Conservation (phyloP, 2,888 invertebrate genomes). For the Amphipoea lucens region DNA sequence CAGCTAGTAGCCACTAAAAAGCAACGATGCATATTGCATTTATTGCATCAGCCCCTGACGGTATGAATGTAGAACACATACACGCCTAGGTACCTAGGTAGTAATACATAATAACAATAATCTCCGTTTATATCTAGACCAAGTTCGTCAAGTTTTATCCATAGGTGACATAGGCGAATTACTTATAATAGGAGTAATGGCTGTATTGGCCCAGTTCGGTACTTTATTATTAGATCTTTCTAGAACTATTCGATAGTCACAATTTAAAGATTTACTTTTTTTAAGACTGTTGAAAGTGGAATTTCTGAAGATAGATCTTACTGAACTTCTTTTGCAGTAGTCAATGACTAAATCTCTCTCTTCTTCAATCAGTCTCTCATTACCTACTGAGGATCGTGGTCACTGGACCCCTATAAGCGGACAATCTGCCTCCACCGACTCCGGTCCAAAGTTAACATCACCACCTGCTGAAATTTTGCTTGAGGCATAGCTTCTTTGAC, state of each 20-base stretch:
- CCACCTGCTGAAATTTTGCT: neutral
- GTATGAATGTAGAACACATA: conserved; percentile 14
- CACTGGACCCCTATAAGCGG: neutral
- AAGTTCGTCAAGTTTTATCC: conserved; percentile 72
- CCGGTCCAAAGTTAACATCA: neutral
- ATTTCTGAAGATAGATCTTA: neutral
- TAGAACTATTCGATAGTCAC: conserved; percentile 26
- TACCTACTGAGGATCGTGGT: neutral
- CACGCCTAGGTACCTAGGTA: conserved; percentile 1
- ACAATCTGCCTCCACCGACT: neutral
- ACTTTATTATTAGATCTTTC: conserved; percentile 18
- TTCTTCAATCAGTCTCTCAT: neutral
- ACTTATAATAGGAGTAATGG: conserved; percentile 54
- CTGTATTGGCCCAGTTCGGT: conserved; percentile 36
- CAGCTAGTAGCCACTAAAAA: neutral
- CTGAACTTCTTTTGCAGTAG: neutral
- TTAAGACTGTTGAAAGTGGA: neutral
- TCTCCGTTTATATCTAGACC: conserved; percentile 72
- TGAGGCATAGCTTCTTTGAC: neutral
- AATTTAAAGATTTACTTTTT: neutral
- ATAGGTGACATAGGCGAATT: conserved; percentile 57
- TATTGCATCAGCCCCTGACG: conserved; percentile 33
- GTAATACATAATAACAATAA: conserved; percentile 55
- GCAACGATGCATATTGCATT: neutral
- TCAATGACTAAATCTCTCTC: neutral